phyloP scores from a whole-genome alignment of 2,113 vertebrate genomes.

The Leptobrachium ailaonicum region DNA sequence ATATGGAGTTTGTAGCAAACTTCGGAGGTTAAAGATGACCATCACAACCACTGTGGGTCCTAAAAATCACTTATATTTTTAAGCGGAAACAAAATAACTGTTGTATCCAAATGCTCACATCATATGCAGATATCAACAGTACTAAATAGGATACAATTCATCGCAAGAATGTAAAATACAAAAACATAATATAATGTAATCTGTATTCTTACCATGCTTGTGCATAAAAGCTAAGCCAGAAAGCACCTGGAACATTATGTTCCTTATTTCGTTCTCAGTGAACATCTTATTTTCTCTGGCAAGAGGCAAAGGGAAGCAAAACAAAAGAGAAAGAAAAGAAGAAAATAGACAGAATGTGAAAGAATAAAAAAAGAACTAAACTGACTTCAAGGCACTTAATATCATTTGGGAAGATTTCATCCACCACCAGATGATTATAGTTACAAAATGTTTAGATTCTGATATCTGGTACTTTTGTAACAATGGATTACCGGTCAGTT shows the following conservation, averaged over 20 bases:
- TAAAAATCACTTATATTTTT: too few relatives aligned
- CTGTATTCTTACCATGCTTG: conserved; percentile 68
- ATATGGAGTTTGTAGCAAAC: too few relatives aligned
- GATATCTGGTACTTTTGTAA: too few relatives aligned
- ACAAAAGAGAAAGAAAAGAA: conserved; percentile 13
- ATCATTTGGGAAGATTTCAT: neutral
- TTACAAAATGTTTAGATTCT: too few relatives aligned
- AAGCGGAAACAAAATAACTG: too few relatives aligned
- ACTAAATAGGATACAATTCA: neutral
- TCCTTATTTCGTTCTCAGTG: conserved; percentile 75
- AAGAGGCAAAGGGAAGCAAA: conserved; percentile 43
- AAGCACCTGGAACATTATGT: conserved; percentile 70
- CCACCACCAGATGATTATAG: neutral
- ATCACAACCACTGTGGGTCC: too few relatives aligned
- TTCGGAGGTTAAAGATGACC: too few relatives aligned
- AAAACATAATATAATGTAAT: neutral
- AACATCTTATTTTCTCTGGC: conserved; percentile 73
- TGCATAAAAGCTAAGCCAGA: conserved; percentile 74
- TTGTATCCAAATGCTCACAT: too few relatives aligned
- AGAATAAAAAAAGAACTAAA: conserved; percentile 24
- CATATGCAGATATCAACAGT: too few relatives aligned
- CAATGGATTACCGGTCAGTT: too few relatives aligned
- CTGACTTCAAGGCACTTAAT: conserved; percentile 27
- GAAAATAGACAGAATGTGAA: conserved; percentile 11
- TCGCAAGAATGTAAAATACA: neutral